A percentile compares a stretch with the other conserved stretches of the same genome.
Evolutionary conservation across 2,888 invertebrate species (phyloP).

Genomic region (Malacosoma neustria): DNA sequence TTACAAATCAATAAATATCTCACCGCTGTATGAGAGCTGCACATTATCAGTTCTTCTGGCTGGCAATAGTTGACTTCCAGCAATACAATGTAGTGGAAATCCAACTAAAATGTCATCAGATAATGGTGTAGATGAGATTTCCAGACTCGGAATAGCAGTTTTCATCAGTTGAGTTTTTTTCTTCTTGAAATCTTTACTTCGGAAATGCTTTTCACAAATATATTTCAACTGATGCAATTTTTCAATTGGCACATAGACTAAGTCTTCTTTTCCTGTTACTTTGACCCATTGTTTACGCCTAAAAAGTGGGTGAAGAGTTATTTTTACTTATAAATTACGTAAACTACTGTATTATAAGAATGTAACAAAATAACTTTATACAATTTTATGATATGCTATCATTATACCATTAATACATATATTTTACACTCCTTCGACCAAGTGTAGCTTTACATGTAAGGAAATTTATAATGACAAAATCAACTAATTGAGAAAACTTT

Average conservation of each 20-base stretch:
- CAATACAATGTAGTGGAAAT: too few species aligned
- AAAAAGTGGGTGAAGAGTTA: not conserved
- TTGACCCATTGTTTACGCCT: not conserved
- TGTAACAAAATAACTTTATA: not conserved
- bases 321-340: not conserved
- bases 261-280: not conserved
- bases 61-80: too few species aligned
- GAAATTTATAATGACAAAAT: too few species aligned
- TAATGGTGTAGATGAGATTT: conserved; percentile 1
- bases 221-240: conserved; percentile 6
- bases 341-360: not conserved
- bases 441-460: too few species aligned
- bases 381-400: too few species aligned
- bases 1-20: too few species aligned
- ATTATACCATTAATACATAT: too few species aligned
- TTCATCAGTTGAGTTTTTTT: conserved; percentile 5
- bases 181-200: conserved; percentile 3
- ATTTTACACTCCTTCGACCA: too few species aligned
- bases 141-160: conserved; percentile 4
- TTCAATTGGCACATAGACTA: conserved; percentile 7
- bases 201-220: conserved; percentile 7
- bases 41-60: too few species aligned
- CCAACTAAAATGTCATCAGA: conserved; percentile 4
- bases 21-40: too few species aligned
- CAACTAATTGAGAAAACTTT: too few species aligned